Base-by-base conservation (phyloP, 2,113 vertebrate genomes). In the Cryptoleucopteryx plumbea region DNA sequence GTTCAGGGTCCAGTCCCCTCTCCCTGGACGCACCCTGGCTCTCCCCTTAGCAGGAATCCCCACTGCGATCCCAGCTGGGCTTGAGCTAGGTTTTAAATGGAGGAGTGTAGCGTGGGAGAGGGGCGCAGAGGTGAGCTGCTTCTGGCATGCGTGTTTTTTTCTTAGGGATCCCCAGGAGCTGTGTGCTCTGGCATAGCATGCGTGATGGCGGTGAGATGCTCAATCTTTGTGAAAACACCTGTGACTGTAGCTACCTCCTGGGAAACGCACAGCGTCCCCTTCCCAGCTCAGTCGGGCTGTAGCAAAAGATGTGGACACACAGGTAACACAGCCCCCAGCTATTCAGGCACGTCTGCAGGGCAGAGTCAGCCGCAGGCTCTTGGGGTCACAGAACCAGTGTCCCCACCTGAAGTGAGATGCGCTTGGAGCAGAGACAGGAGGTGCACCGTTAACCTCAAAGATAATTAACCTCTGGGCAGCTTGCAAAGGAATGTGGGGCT, bases 131-230 rank as follows among this genome's bases (percentile, higher is more conserved):
- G 34, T 18, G 36, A 36, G 22, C 26, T 61, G 31, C 38, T 58
- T 38, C 31, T 53, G 20, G 26, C 0, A 0, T 4, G 52, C 1
- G 0, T 47, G 10, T 22, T 45, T 72, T 72, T 61, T 63, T 32
- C 19, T 34, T 19, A 6, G n/a, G 32, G 66, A 12, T 36, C 40
- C 8, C 17, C 34, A 5, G 0, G 5, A 81, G 23, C 42, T 52
- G 34, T 0, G 0, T 52, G 50, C 21, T 42, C 42, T 52, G 66
- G 32, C 2, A 1, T 45, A 23, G 73, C 6, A 9, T 7, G 50
- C 27, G 25, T 36, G 55, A 20, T 18, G 23, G 59, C 0, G 2
- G 42, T 16, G 66, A 67, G 66, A 32, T 27, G 47, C 53, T 62
- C 42, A 23, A 0, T 25, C 59, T 62, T 45, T 2, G 0, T 40